Percentiles rank a stretch among this genome's conserved stretches.
These are phyloP conservation scores for Lipophrys pholis DNA, from an alignment of 2,113 vertebrate genomes.

Conservation along the genomic window DNA sequence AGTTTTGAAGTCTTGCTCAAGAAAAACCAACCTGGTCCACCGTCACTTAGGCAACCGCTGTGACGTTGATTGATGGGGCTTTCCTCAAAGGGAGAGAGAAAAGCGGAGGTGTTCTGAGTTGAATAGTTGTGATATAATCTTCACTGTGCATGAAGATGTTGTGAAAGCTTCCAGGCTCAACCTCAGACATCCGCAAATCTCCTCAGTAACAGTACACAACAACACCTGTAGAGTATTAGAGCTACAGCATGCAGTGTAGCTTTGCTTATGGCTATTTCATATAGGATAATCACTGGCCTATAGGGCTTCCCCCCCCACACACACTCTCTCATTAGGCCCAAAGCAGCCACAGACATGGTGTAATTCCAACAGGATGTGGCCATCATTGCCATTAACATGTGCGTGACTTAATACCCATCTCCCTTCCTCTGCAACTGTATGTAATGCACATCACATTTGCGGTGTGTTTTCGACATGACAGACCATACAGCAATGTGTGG, in stretches of 20 bases:
- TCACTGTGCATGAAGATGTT: conserved; percentile 27
- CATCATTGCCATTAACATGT: conserved; percentile 68
- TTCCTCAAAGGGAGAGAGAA: conserved; percentile 36
- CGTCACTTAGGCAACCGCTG: conserved; percentile 39
- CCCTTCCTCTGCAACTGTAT: conserved; percentile 54
- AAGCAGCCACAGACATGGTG: conserved; percentile 73
- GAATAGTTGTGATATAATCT: too few species aligned
- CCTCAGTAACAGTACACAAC: conserved; percentile 45
- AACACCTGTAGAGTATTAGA: conserved; percentile 72
- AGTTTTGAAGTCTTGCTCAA: conserved; percentile 48
- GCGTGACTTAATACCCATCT: conserved; percentile 73
- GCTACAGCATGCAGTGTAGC: conserved; percentile 23
- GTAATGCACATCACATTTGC: conserved; percentile 62
- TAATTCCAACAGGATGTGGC: conserved; percentile 79
- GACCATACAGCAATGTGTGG: conserved; percentile 58
- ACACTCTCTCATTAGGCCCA: conserved; percentile 67
- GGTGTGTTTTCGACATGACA: conserved; percentile 51
- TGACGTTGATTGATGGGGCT: conserved; percentile 56
- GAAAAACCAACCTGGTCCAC: conserved; percentile 58
- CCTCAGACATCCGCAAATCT: conserved; percentile 29
- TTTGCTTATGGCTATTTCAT: conserved; percentile 62
- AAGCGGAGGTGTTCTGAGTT: conserved; percentile 19
- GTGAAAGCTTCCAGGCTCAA: conserved; percentile 23
- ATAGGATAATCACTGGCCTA: conserved; percentile 72
- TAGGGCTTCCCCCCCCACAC: conserved; percentile 53